Conservation (phyloP, 1,140 invertebrate species). For the Macrostomum lignano region DNA sequence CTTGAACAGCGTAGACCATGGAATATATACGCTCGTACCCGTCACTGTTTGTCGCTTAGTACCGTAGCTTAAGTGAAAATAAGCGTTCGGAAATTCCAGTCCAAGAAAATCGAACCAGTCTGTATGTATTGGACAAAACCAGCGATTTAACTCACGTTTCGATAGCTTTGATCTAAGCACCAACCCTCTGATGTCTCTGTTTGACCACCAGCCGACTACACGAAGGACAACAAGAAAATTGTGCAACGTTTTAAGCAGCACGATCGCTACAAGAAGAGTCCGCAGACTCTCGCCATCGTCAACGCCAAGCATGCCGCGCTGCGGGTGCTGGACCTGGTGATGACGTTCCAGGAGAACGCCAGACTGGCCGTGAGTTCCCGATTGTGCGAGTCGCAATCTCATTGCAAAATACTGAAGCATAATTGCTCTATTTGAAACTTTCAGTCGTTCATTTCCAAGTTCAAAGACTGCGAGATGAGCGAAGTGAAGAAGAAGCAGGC, state of each 20-base stretch:
- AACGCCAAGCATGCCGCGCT: constrained; percentile 15
- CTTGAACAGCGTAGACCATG: too few species aligned
- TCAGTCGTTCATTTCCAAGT: constrained; percentile 20
- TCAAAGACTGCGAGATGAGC: constrained; percentile 15
- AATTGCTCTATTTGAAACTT: constrained; percentile 1
- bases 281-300: constrained; percentile 17
- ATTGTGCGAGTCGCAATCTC: not conserved
- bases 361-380: constrained; percentile 5
- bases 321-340: constrained; percentile 8
- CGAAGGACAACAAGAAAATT: constrained; percentile 14
- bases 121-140: too few species aligned
- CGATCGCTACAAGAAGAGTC: constrained; percentile 13
- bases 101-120: too few species aligned
- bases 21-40: too few species aligned
- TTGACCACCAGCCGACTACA: not conserved
- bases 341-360: constrained; percentile 9
- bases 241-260: constrained; percentile 12
- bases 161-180: not conserved
- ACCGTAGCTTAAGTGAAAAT: too few species aligned
- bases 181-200: not conserved
- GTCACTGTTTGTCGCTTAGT: too few species aligned
- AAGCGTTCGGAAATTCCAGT: too few species aligned
- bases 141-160: too few species aligned
- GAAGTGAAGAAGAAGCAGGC: constrained; percentile 10
- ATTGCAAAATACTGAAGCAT: not conserved